A percentile compares a stretch with the other conserved stretches of the same genome.
These are phyloP conservation scores for Urocitellus parryii DNA, from an alignment of 2,113 vertebrate species.

Conservation along the genomic window DNA sequence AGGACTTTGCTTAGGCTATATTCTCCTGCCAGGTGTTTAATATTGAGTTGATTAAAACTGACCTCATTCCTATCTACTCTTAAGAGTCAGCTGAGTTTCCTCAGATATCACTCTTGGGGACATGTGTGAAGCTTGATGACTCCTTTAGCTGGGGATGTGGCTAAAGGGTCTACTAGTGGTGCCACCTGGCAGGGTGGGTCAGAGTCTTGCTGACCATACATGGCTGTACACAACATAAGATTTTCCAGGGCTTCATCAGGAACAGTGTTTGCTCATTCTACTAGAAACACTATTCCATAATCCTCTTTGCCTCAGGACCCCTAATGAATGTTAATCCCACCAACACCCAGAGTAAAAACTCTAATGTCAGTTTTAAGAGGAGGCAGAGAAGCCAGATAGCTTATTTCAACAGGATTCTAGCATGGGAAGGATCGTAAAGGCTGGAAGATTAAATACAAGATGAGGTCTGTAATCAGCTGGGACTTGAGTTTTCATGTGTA, in stretches of 20 bases:
- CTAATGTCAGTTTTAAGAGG: neutral
- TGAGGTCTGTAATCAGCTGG: neutral
- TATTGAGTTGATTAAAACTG: too few relatives aligned
- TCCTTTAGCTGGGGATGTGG: too few relatives aligned
- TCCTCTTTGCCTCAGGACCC: neutral
- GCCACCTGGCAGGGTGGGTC: too few relatives aligned
- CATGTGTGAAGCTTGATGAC: too few relatives aligned
- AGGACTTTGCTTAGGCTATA: too few relatives aligned
- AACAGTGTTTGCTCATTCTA: neutral
- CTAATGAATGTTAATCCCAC: neutral
- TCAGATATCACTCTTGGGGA: too few relatives aligned
- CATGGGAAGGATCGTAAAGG: neutral
- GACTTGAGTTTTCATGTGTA: neutral
- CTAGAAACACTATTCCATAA: neutral
- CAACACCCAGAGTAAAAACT: neutral
- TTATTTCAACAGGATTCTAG: neutral
- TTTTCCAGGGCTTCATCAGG: neutral
- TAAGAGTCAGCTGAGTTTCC: too few relatives aligned
- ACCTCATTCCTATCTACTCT: too few relatives aligned
- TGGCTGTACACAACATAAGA: neutral
- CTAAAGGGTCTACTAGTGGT: too few relatives aligned
- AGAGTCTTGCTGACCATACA: too few relatives aligned
- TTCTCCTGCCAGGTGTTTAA: too few relatives aligned
- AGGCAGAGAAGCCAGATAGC: neutral
- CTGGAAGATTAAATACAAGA: conserved; percentile 22